Evolutionary conservation across 2,888 invertebrate genomes (phyloP).

Genomic region (Prosapia bicincta): DNA sequence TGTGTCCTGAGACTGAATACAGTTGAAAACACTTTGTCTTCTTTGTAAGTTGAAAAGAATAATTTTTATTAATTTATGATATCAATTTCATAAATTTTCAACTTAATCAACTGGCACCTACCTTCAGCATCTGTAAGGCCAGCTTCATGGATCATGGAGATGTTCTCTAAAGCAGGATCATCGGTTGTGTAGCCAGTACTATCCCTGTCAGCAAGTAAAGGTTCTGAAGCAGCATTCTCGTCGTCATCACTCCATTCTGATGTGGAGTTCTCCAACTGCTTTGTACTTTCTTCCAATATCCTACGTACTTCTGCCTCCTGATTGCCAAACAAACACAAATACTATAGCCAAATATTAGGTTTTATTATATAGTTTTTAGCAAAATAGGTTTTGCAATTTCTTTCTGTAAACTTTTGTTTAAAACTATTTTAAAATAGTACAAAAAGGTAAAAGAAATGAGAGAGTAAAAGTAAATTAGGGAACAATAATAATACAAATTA

Average conservation of each 20-base stretch:
- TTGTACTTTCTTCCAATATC: conserved; percentile 50
- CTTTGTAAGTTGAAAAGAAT: too few relatives aligned
- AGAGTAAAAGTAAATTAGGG: too few relatives aligned
- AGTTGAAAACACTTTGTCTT: too few relatives aligned
- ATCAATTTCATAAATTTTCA: too few relatives aligned
- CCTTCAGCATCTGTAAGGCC: conserved; percentile 84
- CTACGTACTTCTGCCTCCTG: conserved; percentile 52
- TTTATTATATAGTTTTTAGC: too few relatives aligned
- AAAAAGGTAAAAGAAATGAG: too few relatives aligned
- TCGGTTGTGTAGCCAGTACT: conserved; percentile 85
- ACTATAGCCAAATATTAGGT: too few relatives aligned
- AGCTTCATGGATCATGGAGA: conserved; percentile 80
- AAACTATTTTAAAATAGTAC: not conserved
- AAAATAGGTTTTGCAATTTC: not conserved
- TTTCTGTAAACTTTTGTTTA: not conserved
- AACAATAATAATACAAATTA: too few relatives aligned
- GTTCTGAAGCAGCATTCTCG: conserved; percentile 61
- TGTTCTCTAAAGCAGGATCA: conserved; percentile 80
- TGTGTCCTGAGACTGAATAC: too few relatives aligned
- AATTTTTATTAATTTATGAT: too few relatives aligned
- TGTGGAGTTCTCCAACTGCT: conserved; percentile 55
- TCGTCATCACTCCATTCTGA: conserved; percentile 77
- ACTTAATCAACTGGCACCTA: too few relatives aligned
- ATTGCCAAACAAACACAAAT: too few relatives aligned
- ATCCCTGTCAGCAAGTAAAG: conserved; percentile 52